These are phyloP conservation scores for Cichladusa arquata DNA, from an alignment of 2,113 vertebrate genomes.

Conservation along the genomic window DNA sequence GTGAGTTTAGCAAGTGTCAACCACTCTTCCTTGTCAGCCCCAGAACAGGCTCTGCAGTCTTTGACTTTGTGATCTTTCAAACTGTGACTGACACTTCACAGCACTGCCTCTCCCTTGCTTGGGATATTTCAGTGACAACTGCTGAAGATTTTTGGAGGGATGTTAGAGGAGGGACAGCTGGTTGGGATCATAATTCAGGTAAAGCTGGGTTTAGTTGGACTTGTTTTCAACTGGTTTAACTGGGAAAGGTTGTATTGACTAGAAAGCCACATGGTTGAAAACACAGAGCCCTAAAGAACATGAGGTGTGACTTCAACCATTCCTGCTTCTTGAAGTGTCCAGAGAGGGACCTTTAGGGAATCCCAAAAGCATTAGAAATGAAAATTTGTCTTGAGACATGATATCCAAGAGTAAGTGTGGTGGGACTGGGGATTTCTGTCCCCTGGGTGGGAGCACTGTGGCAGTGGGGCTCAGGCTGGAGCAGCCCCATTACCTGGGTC, in stretches of 20 bases:
- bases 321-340: neutral
- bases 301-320: neutral
- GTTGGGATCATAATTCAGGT: neutral
- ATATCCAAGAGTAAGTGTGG: neutral
- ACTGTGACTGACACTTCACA: neutral
- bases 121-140: neutral
- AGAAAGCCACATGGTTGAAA: neutral
- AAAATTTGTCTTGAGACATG: accelerated
- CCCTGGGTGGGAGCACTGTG: neutral
- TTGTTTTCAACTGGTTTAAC: neutral
- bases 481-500: accelerated
- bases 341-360: neutral
- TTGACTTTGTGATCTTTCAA: neutral
- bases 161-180: neutral
- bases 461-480: neutral
- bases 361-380: neutral
- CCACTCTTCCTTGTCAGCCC: neutral
- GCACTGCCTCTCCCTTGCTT: neutral
- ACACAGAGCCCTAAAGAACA: neutral
- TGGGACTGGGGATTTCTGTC: neutral
- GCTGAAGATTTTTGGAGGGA: neutral
- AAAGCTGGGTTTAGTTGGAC: neutral
- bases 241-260: neutral
- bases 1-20: neutral
- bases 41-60: neutral